Evolutionary conservation across 92 coral and sea anemone species (phyloP).

Genomic region (Palythoa grandis): DNA sequence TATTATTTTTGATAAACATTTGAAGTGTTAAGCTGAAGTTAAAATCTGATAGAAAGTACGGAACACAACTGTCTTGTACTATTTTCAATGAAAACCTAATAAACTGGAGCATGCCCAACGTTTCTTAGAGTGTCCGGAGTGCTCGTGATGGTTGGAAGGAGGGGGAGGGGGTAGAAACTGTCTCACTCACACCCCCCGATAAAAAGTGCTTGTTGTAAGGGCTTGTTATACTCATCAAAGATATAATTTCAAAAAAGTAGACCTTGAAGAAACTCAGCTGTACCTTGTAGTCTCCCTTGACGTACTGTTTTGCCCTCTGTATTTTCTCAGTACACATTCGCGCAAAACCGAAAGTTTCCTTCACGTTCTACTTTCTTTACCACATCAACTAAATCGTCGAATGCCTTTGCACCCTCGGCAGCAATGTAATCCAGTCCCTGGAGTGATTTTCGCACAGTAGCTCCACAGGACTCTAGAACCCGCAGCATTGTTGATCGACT

Average conservation of each 20-base stretch:
- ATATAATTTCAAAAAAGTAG: no score
- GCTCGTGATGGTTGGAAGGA: no score
- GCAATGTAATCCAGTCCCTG: slow-evolving; percentile 9
- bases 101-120: background rate
- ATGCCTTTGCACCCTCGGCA: slow-evolving; percentile 10
- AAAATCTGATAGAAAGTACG: no score
- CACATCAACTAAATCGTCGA: slow-evolving; percentile 6
- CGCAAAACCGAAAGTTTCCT: background rate
- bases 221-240: no score
- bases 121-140: background rate
- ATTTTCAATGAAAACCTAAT: no score
- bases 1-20: no score
- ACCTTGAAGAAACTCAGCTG: no score
- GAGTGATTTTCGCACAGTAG: slow-evolving; percentile 8
- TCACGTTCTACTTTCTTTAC: background rate
- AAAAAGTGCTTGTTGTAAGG: no score
- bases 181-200: no score
- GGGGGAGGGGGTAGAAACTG: no score
- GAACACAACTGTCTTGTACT: no score
- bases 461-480: background rate
- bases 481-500: slow-evolving; percentile 5
- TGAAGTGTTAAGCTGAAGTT: no score
- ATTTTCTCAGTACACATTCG: background rate
- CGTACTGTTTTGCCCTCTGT: slow-evolving; percentile 1
- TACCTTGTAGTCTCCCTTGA: slow-evolving; percentile 7